Conservation (phyloP, 2,888 invertebrate species). For the Heteromyza rotundicornis region DNA sequence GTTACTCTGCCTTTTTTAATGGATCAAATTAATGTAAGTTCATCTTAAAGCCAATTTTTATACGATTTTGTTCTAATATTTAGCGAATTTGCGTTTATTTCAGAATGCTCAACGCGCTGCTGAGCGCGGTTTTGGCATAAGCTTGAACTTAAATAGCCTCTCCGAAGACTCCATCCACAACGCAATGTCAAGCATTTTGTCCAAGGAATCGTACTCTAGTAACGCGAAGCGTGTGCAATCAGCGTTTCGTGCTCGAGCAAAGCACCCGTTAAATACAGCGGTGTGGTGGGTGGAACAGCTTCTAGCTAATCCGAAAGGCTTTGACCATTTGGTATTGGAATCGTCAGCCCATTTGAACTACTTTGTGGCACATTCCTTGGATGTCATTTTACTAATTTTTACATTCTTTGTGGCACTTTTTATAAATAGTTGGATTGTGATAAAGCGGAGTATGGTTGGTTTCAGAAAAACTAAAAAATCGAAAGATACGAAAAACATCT, state of each 20-base stretch:
- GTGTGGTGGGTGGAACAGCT: constrained; percentile 44
- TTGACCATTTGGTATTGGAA: constrained; percentile 26
- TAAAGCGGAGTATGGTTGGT: too few relatives aligned
- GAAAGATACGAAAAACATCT: too few relatives aligned
- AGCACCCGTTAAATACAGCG: constrained; percentile 34
- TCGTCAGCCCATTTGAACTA: constrained; percentile 17
- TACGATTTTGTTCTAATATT: background rate
- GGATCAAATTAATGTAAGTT: constrained; percentile 48
- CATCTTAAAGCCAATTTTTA: background rate
- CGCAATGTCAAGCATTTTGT: constrained; percentile 25
- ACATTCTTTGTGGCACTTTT: constrained; percentile 7
- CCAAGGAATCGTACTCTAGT: constrained; percentile 5
- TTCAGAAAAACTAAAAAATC: too few relatives aligned
- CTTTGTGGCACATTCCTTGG: constrained; percentile 34
- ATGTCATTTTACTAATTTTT: constrained; percentile 28
- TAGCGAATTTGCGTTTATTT: background rate
- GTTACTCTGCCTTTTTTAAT: constrained; percentile 49
- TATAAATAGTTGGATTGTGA: too few relatives aligned
- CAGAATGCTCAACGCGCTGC: constrained; percentile 40
- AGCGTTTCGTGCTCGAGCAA: constrained; percentile 30
- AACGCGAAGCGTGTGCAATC: constrained; percentile 27
- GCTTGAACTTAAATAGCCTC: constrained; percentile 12
- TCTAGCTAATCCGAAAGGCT: constrained; percentile 25
- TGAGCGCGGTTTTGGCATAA: constrained; percentile 37
- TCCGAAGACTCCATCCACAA: constrained; percentile 6